Base-by-base conservation (phyloP, 2,888 invertebrate species). In the Actias luna region DNA sequence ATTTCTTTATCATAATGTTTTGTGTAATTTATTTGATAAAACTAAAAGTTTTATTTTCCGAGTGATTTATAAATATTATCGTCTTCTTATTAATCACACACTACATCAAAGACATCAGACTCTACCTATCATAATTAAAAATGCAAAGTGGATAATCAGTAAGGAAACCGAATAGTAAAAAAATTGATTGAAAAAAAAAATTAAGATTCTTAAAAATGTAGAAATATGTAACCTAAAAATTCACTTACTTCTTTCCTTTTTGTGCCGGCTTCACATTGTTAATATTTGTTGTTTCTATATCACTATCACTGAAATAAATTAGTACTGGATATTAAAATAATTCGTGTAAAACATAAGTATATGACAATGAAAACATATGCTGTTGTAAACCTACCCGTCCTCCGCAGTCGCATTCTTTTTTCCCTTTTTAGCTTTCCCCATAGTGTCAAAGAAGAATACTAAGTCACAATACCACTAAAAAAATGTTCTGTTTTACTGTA, bases 391-490 rank as follows among this genome's bases (percentile, higher is more conserved):
- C 94, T 91, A 96, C 96, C 95, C 94, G 78, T 96, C 96, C 73
- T 96, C 96, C 71, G 94, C 95, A 82, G 94, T 94, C 83, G 93
- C 94, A 88, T 94, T 95, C 93, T 96, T 96, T 92, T 96, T 96
- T 85, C 95, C 95, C 90, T 96, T 96, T 94, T 96, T 96, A 85
- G 95, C 94, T 93, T 96, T 96, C 82, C 96, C 96, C 96, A 96
- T 96, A 71, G 76, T 85, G 76, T 73, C 72, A 68, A 66, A 73
- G 68, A 70, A 68, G 67, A 80, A 69, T 87, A 85, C 84, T 89
- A 91, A 80, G 92, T 91, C 82, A 89, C 88, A 77, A 89, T 87
- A 67, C 86, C 90, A 74, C 81, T 82, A 68, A 80, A 80, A 77
- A 84, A 84, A 69, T 85, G 80, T 80, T 85, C 80, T 75, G 72